These are phyloP conservation scores for Diaphora mendica DNA, from an alignment of 2,888 invertebrate species.

Conservation along the genomic window DNA sequence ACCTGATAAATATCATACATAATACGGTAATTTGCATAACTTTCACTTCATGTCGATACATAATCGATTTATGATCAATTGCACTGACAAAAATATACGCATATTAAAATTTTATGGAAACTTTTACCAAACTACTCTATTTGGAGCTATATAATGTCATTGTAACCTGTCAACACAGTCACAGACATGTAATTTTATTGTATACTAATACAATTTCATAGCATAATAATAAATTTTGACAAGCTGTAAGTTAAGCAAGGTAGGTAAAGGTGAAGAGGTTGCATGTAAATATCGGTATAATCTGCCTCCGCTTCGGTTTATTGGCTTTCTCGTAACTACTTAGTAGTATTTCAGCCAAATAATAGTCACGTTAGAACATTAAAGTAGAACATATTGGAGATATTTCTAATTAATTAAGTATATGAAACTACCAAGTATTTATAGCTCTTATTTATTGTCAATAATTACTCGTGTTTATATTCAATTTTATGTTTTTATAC, in stretches of 20 bases:
- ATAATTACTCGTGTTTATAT: slow-evolving; percentile 10
- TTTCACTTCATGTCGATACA: background rate
- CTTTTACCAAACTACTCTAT: background rate
- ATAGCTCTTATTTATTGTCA: slow-evolving; percentile 13
- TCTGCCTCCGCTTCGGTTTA: slow-evolving; percentile 16
- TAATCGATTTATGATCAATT: background rate
- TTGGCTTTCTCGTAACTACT: slow-evolving; percentile 43
- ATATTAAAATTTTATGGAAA: too few relatives aligned
- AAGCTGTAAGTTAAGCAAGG: background rate
- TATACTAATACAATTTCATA: background rate
- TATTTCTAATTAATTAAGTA: slow-evolving; percentile 11
- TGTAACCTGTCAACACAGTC: background rate
- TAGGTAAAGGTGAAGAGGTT: background rate
- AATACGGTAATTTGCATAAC: background rate
- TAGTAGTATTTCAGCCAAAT: slow-evolving; percentile 30
- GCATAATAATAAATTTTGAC: background rate
- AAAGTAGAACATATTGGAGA: slow-evolving; percentile 23
- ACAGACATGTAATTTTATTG: background rate
- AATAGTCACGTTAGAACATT: slow-evolving; percentile 24
- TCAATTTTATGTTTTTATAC: background rate
- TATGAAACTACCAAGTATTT: background rate
- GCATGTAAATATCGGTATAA: slow-evolving; percentile 15
- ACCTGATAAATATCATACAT: background rate
- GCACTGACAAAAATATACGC: background rate
- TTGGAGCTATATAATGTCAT: background rate